phyloP scores from a whole-genome alignment of 1,140 invertebrate genomes.

The Thaumetopoea pityocampa region DNA sequence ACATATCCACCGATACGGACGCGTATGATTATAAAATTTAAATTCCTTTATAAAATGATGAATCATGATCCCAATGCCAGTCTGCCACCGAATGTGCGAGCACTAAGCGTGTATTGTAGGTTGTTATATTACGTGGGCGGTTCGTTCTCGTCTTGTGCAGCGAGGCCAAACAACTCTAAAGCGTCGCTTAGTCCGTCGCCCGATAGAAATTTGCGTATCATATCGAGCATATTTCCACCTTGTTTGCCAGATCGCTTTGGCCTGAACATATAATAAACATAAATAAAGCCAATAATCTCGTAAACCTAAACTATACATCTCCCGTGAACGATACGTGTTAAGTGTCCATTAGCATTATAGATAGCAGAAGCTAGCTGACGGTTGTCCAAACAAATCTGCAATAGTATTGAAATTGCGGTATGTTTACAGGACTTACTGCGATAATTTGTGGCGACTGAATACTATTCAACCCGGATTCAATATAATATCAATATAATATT shows the following conservation, averaged over 20 bases:
- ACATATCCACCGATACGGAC: neutral
- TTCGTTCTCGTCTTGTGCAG: conserved; percentile 32
- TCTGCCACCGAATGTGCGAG: conserved; percentile 36
- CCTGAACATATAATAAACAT: conserved; percentile 49
- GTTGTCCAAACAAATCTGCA: too few species aligned
- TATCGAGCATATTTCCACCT: conserved; percentile 34
- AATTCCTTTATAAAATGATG: conserved; percentile 15
- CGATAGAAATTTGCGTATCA: conserved; percentile 61
- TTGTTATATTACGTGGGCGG: conserved; percentile 51
- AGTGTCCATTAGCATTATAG: neutral
- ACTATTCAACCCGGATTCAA: too few species aligned
- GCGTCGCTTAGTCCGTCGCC: conserved; percentile 50
- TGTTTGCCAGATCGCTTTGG: conserved; percentile 34
- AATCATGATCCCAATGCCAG: conserved; percentile 25
- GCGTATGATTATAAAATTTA: neutral
- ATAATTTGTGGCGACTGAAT: too few species aligned
- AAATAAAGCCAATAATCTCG: conserved; percentile 1
- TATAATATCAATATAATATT: too few species aligned
- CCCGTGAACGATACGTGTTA: neutral
- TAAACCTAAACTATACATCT: neutral
- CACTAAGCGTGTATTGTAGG: conserved; percentile 30
- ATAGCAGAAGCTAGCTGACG: too few species aligned
- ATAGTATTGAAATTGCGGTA: too few species aligned
- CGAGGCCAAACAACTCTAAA: conserved; percentile 44
- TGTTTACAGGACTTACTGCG: too few species aligned